A percentile compares a stretch with the other conserved stretches of the same genome.
Evolutionary conservation across 2,797 vertebrate species (phyloP).

Genomic region (Hyperoplus lanceolatus): DNA sequence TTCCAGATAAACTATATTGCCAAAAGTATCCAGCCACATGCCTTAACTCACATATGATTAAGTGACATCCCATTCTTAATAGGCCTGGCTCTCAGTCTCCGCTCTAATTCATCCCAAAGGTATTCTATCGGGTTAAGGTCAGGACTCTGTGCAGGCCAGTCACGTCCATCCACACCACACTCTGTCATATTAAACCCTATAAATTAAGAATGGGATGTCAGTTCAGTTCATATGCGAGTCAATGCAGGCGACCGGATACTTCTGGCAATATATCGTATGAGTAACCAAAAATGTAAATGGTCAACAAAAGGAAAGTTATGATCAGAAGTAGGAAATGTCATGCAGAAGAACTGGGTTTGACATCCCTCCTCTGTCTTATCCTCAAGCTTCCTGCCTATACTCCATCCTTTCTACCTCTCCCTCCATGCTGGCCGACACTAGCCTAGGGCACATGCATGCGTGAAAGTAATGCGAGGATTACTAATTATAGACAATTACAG

Average conservation of each 20-base stretch:
- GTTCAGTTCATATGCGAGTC: too few species aligned
- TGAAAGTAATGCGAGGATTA: conserved; percentile 44
- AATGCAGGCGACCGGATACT: too few species aligned
- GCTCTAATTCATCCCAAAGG: too few species aligned
- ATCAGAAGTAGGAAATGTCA: conserved; percentile 18
- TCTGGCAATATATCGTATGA: not conserved
- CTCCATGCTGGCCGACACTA: not conserved
- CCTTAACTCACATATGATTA: too few species aligned
- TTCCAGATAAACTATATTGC: not conserved
- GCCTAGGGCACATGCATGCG: conserved; percentile 24
- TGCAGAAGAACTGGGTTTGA: not conserved
- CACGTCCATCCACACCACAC: too few species aligned
- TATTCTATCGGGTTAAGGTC: too few species aligned
- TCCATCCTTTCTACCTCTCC: conserved; percentile 15
- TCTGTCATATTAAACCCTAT: too few species aligned
- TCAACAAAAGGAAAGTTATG: conserved; percentile 8
- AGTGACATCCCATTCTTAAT: too few species aligned
- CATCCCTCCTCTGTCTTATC: not conserved
- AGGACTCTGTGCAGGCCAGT: too few species aligned
- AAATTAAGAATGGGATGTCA: too few species aligned
- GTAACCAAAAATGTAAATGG: not conserved
- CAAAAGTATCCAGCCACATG: too few species aligned
- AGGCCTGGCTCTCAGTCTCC: too few species aligned
- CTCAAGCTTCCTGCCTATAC: conserved; percentile 7
- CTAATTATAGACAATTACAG: conserved; percentile 69